Percentiles rank a stretch among this genome's conserved stretches.
These are phyloP conservation scores for Rhamphomyia laevipes DNA, from an alignment of 2,888 invertebrate species.

Conservation along the genomic window DNA sequence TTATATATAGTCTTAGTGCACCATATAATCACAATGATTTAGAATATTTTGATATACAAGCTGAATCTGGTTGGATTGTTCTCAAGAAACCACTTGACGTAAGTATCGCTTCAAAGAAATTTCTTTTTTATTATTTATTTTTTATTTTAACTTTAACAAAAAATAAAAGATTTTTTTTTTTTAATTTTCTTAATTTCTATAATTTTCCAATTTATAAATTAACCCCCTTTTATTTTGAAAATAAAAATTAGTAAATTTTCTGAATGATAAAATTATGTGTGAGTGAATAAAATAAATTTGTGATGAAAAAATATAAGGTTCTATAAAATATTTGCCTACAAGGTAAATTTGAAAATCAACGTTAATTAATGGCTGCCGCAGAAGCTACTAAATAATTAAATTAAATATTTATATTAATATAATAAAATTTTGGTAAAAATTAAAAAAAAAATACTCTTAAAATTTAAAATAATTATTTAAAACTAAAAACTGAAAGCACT, in stretches of 20 bases:
- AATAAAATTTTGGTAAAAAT: too few species aligned
- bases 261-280: not conserved
- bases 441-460: too few species aligned
- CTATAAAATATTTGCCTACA: too few species aligned
- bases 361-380: conserved; percentile 19
- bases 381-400: conserved; percentile 8
- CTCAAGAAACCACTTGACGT: conserved; percentile 91
- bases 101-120: conserved; percentile 48
- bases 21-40: conserved; percentile 80
- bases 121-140: too few species aligned
- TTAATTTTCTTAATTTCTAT: conserved; percentile 10
- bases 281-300: too few species aligned
- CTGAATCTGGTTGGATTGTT: conserved; percentile 95
- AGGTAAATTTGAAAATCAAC: conserved; percentile 5
- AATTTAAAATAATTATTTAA: too few species aligned
- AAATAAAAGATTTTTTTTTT: conserved; percentile 5
- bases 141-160: not conserved
- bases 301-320: too few species aligned
- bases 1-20: conserved; percentile 81
- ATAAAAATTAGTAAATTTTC: conserved; percentile 1
- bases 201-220: conserved; percentile 13
- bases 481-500: too few species aligned
- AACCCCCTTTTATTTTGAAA: conserved; percentile 7
- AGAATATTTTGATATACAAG: conserved; percentile 93
- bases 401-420: too few species aligned